A percentile compares a stretch with the other conserved stretches of the same genome.
phyloP scores from a whole-genome alignment of 2,113 vertebrate genomes.

The Spea bombifrons region DNA sequence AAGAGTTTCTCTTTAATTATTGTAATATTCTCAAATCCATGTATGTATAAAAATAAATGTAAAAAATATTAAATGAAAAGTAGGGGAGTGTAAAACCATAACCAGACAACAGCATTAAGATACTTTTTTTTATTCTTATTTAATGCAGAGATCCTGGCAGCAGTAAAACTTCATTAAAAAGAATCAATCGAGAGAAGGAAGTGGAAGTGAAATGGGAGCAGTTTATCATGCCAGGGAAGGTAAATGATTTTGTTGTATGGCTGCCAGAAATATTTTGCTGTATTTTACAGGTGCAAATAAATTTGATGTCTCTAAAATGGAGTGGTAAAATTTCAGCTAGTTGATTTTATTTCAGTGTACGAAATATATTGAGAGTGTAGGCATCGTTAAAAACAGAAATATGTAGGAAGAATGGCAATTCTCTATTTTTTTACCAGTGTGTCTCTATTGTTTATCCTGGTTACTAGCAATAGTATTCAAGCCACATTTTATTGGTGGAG shows the following conservation, averaged over 20 bases:
- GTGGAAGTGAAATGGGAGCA: slow-evolving; percentile 66
- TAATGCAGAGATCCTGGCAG: slow-evolving; percentile 68
- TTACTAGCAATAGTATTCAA: too few species aligned
- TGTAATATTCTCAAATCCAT: too few species aligned
- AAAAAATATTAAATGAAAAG: not conserved
- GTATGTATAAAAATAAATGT: not conserved
- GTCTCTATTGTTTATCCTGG: too few species aligned
- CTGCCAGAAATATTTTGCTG: slow-evolving; percentile 27
- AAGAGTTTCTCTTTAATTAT: too few species aligned
- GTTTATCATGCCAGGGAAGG: slow-evolving; percentile 60
- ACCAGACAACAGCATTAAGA: not conserved
- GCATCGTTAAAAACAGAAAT: not conserved
- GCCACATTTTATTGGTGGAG: too few species aligned
- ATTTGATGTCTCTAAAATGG: slow-evolving; percentile 13
- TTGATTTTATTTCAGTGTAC: slow-evolving; percentile 21
- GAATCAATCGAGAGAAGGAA: slow-evolving; percentile 64
- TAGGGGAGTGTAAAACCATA: not conserved
- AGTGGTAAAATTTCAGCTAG: slow-evolving; percentile 30
- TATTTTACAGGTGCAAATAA: slow-evolving; percentile 24
- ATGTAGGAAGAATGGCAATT: not conserved
- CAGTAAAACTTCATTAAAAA: slow-evolving; percentile 62
- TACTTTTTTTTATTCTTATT: slow-evolving; percentile 7
- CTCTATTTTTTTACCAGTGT: too few species aligned
- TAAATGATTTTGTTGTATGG: slow-evolving; percentile 48
- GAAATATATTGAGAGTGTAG: slow-evolving; percentile 7